Percentiles rank a stretch among this genome's conserved stretches.
These are phyloP conservation scores for Merodon equestris DNA, from an alignment of 2,888 invertebrate genomes.

Conservation along the genomic window DNA sequence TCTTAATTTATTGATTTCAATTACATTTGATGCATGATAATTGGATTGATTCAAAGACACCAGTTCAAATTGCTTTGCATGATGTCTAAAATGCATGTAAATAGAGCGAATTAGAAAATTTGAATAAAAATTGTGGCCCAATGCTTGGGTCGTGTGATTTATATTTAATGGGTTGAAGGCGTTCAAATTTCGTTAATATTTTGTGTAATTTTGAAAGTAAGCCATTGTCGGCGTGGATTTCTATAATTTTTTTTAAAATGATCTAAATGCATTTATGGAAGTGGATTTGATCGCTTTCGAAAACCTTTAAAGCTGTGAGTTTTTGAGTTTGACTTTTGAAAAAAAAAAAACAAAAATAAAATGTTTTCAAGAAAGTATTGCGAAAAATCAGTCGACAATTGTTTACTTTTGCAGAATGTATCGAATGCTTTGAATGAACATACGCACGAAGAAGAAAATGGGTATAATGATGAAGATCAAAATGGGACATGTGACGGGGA, in stretches of 20 bases:
- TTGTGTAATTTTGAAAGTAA: conserved; percentile 74
- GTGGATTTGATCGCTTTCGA: conserved; percentile 66
- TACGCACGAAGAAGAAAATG: conserved; percentile 50
- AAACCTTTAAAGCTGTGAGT: conserved; percentile 55
- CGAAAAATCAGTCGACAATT: conserved; percentile 79
- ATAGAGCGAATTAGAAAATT: not conserved
- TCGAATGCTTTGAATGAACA: conserved; percentile 74
- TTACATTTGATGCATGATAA: conserved; percentile 31
- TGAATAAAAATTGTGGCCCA: not conserved
- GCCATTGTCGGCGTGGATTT: conserved; percentile 77
- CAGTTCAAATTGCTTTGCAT: conserved; percentile 30
- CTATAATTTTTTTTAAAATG: conserved; percentile 42
- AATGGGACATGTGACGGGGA: conserved; percentile 59
- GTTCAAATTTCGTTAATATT: conserved; percentile 53
- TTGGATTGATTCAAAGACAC: conserved; percentile 32
- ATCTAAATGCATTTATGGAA: conserved; percentile 23
- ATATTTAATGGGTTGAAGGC: conserved; percentile 50
- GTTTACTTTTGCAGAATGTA: conserved; percentile 79
- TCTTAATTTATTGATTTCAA: conserved; percentile 6
- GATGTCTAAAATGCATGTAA: not conserved
- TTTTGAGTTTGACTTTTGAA: conserved; percentile 49
- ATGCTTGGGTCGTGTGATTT: conserved; percentile 33
- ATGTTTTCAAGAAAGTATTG: too few species aligned
- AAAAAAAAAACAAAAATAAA: conserved; percentile 37
- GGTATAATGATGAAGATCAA: conserved; percentile 36